phyloP scores from a whole-genome alignment of 2,113 vertebrate species.

The Rhipidura dahli region DNA sequence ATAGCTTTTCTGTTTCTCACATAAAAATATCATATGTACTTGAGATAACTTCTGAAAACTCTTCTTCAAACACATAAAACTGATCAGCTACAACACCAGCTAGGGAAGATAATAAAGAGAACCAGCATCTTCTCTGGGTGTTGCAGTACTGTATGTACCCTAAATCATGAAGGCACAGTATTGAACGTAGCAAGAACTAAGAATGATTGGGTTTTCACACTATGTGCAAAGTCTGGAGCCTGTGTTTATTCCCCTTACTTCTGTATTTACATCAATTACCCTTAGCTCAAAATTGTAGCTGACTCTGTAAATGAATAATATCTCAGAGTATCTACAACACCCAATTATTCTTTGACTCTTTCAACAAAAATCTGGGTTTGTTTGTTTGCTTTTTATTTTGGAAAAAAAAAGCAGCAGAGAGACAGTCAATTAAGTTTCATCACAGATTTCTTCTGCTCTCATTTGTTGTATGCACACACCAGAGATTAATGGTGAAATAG shows the following conservation, averaged over 20 bases:
- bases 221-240: not conserved
- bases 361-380: not conserved
- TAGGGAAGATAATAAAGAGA: not conserved
- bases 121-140: not conserved
- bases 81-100: not conserved
- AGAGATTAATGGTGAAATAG: not conserved
- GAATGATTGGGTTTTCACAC: not conserved
- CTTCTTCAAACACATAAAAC: not conserved
- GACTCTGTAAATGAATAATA: accelerated
- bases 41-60: not conserved
- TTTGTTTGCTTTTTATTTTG: accelerated
- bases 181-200: not conserved
- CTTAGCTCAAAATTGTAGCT: not conserved
- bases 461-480: not conserved
- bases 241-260: not conserved
- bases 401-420: not conserved
- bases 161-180: not conserved
- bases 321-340: not conserved
- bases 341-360: not conserved
- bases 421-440: not conserved
- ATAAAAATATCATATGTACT: not conserved
- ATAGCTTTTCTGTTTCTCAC: not conserved
- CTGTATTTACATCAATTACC: not conserved
- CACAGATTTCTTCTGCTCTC: not conserved
- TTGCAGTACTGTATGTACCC: not conserved